These are phyloP conservation scores for Hormaphis cornu DNA, from an alignment of 1,140 invertebrate species.

Conservation along the genomic window DNA sequence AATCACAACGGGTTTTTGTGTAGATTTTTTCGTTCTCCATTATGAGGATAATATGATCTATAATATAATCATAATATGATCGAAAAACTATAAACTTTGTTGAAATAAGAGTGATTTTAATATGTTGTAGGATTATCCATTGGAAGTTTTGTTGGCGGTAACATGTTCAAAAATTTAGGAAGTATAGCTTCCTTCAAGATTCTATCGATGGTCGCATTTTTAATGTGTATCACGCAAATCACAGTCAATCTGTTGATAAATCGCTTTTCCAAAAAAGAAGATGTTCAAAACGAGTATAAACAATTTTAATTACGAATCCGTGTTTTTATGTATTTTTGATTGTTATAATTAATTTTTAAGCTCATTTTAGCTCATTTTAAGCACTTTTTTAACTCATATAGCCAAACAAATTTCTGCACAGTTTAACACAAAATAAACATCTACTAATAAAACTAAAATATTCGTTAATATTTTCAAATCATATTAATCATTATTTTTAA, in stretches of 20 bases:
- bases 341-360: no score
- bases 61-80: not conserved
- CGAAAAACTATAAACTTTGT: not conserved
- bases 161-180: not conserved
- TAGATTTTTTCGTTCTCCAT: not conserved
- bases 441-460: no score
- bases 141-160: not conserved
- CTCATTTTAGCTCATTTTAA: no score
- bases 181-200: not conserved
- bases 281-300: not conserved
- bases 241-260: not conserved
- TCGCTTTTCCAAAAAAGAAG: not conserved
- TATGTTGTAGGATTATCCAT: not conserved
- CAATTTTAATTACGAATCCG: no score
- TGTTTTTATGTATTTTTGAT: no score
- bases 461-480: no score
- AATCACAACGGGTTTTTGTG: not conserved
- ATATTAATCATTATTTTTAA: no score
- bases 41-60: not conserved
- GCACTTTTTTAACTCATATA: no score
- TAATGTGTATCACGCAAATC: not conserved
- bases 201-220: not conserved
- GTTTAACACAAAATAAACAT: no score
- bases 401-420: no score
- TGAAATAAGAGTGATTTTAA: not conserved